Evolutionary conservation across 1,140 invertebrate genomes (phyloP).

Genomic region (Saccostrea glomerata): DNA sequence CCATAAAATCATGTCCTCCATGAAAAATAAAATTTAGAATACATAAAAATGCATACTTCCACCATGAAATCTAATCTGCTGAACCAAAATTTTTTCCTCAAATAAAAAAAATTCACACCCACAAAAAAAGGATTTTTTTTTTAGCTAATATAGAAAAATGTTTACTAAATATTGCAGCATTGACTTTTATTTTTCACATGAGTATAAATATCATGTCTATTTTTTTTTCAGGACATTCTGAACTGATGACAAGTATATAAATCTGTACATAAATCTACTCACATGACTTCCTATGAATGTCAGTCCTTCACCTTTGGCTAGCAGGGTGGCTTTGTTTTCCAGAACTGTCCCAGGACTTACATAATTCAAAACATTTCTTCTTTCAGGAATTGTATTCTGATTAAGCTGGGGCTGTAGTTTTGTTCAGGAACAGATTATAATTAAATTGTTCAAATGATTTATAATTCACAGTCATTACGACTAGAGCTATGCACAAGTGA

Average conservation of each 20-base stretch:
- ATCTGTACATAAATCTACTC: conserved; percentile 24
- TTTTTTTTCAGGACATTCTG: neutral
- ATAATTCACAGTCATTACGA: neutral
- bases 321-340: conserved; percentile 53
- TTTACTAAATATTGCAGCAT: neutral
- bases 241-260: neutral
- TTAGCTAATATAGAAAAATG: no score
- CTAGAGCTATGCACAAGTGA: neutral
- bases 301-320: conserved; percentile 54
- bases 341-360: neutral
- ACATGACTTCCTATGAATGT: conserved; percentile 57
- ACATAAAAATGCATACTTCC: no score
- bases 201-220: neutral
- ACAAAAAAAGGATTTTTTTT: no score
- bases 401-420: conserved; percentile 38
- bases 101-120: no score
- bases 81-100: no score
- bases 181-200: neutral
- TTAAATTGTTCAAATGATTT: neutral
- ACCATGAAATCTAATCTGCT: no score
- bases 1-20: no score
- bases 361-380: neutral
- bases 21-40: no score
- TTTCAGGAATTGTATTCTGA: conserved; percentile 37
- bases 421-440: conserved; percentile 41